phyloP scores from a whole-genome alignment of 2,888 invertebrate species.

The Panorpa germanica region DNA sequence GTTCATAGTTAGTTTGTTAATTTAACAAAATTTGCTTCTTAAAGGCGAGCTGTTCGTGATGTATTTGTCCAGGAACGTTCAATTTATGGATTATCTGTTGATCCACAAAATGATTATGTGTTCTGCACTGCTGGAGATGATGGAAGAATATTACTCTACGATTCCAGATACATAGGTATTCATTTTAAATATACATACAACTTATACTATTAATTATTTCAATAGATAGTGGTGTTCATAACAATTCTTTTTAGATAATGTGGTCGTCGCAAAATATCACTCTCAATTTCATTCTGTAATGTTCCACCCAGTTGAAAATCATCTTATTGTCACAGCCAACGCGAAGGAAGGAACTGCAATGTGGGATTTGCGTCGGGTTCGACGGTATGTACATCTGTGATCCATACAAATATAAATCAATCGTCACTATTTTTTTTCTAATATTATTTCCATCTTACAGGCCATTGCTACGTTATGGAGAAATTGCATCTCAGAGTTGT shows the following conservation, averaged over 20 bases:
- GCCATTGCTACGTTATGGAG: slow-evolving; percentile 47
- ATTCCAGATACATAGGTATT: slow-evolving; percentile 38
- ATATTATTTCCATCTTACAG: slow-evolving; percentile 22
- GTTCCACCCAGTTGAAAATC: slow-evolving; percentile 73
- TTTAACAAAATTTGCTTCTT: slow-evolving; percentile 9
- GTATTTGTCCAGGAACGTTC: slow-evolving; percentile 73
- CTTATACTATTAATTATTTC: slow-evolving; percentile 2
- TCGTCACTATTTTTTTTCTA: slow-evolving; percentile 7
- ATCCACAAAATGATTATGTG: slow-evolving; percentile 66
- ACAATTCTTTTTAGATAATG: slow-evolving; percentile 14
- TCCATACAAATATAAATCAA: slow-evolving; percentile 2
- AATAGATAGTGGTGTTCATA: not conserved
- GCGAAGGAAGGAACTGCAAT: slow-evolving; percentile 74
- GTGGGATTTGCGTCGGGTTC: slow-evolving; percentile 75
- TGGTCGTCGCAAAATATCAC: slow-evolving; percentile 45
- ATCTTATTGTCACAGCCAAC: slow-evolving; percentile 74
- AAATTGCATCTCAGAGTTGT: slow-evolving; percentile 49
- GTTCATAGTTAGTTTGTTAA: slow-evolving; percentile 23
- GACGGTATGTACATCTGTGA: slow-evolving; percentile 39
- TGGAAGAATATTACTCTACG: slow-evolving; percentile 71
- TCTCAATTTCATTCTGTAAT: slow-evolving; percentile 88
- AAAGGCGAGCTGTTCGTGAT: slow-evolving; percentile 39
- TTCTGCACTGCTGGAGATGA: slow-evolving; percentile 87
- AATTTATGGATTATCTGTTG: slow-evolving; percentile 74
- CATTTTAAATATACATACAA: not conserved